A percentile compares a stretch with the other conserved stretches of the same genome.
These are phyloP conservation scores for Tanypteryx hageni DNA, from an alignment of 2,888 invertebrate genomes.

Conservation along the genomic window DNA sequence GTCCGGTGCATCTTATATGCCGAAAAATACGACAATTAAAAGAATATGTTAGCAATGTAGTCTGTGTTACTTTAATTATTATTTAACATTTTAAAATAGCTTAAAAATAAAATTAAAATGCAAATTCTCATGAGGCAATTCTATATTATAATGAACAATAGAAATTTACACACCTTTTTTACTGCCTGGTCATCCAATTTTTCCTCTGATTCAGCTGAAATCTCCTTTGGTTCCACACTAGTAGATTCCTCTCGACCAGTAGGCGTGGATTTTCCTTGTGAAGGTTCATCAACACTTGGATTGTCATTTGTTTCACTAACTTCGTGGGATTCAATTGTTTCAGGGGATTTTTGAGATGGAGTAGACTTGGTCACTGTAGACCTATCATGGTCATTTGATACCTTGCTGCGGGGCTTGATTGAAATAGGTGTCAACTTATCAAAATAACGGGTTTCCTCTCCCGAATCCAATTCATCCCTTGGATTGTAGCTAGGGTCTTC, in stretches of 20 bases:
- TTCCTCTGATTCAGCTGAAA: background rate
- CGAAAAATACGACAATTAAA: too few species aligned
- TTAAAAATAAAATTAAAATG: too few species aligned
- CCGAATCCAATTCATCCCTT: constrained; percentile 46
- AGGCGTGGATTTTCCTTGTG: background rate
- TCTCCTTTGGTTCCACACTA: background rate
- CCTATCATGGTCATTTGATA: background rate
- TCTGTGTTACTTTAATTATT: background rate
- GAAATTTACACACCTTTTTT: constrained; percentile 1
- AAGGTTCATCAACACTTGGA: background rate
- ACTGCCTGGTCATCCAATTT: background rate
- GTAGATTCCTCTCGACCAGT: background rate
- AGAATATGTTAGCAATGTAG: background rate
- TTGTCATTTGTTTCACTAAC: background rate
- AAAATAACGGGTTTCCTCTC: constrained; percentile 35
- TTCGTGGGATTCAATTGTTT: background rate
- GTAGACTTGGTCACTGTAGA: background rate
- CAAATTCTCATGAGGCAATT: too few species aligned
- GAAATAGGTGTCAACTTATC: background rate
- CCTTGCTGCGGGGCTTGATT: background rate
- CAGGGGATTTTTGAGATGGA: background rate
- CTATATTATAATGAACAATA: background rate
- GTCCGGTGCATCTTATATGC: too few species aligned
- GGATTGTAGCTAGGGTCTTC: background rate
- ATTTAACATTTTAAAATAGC: too few species aligned